Percentiles rank a stretch among this genome's conserved stretches.
phyloP scores from a whole-genome alignment of 2,888 invertebrate genomes.

The Mamestra brassicae region DNA sequence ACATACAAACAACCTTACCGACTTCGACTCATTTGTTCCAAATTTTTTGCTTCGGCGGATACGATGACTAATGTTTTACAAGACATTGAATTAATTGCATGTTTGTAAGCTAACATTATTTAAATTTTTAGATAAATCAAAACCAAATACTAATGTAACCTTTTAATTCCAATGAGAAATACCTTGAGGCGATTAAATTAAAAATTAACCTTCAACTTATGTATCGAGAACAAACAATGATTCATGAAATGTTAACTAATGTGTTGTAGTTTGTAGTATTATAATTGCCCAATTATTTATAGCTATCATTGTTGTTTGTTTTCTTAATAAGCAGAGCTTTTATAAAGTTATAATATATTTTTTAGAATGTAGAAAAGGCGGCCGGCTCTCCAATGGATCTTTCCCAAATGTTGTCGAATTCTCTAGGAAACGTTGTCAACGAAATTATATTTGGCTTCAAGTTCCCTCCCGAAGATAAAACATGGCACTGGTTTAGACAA shows the following conservation, averaged over 20 bases:
- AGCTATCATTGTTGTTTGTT: neutral
- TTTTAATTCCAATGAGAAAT: conserved; percentile 80
- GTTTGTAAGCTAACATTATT: conserved; percentile 2
- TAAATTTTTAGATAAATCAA: conserved; percentile 24
- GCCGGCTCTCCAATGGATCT: conserved; percentile 86
- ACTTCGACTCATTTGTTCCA: neutral
- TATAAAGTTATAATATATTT: conserved; percentile 25
- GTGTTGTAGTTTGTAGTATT: neutral
- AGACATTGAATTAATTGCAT: conserved; percentile 10
- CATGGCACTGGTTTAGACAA: conserved; percentile 94
- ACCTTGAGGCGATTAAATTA: conserved; percentile 42
- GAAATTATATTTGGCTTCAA: conserved; percentile 94
- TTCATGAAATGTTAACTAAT: conserved; percentile 24
- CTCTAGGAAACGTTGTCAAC: conserved; percentile 94
- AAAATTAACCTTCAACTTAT: conserved; percentile 67
- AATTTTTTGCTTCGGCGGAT: conserved; percentile 10
- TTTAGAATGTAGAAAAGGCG: conserved; percentile 79
- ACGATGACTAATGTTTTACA: conserved; percentile 12
- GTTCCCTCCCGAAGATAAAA: conserved; percentile 92
- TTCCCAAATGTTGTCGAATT: conserved; percentile 91
- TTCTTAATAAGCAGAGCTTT: neutral
- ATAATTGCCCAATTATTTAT: conserved; percentile 4
- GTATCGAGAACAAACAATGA: conserved; percentile 37
- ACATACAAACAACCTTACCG: neutral
- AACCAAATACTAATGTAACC: conserved; percentile 67